These are phyloP conservation scores for Euzophera pinguis DNA, from an alignment of 2,888 invertebrate genomes.

Conservation along the genomic window DNA sequence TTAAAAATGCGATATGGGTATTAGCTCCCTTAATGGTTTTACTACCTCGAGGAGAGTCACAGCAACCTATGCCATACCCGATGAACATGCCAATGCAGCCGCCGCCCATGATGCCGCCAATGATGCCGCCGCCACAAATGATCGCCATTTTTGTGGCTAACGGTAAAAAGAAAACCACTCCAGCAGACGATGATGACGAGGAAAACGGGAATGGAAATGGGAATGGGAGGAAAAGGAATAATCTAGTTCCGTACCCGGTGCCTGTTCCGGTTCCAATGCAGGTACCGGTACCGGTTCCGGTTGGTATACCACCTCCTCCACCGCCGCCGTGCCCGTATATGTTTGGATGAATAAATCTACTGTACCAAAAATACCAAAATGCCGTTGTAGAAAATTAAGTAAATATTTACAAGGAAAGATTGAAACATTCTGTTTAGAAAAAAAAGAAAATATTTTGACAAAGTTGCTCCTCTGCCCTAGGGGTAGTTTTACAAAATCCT, in stretches of 20 bases:
- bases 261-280: neutral
- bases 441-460: no score
- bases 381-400: no score
- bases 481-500: no score
- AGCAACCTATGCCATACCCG: neutral
- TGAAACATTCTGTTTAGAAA: no score
- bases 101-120: neutral
- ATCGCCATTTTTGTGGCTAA: constrained; percentile 6
- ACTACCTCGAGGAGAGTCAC: neutral
- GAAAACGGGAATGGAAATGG: neutral
- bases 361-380: no score
- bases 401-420: no score
- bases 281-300: neutral
- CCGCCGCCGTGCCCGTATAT: neutral
- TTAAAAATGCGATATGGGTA: neutral
- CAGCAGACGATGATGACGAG: neutral
- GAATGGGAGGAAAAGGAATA: neutral
- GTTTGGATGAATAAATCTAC: neutral
- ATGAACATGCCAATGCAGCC: neutral
- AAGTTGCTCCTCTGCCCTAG: no score
- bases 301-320: neutral
- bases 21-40: neutral
- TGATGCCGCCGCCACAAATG: neutral
- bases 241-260: neutral
- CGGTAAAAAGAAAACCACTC: neutral